Conservation (phyloP, 1,140 invertebrate genomes). For the Saccostrea cuccullata region DNA sequence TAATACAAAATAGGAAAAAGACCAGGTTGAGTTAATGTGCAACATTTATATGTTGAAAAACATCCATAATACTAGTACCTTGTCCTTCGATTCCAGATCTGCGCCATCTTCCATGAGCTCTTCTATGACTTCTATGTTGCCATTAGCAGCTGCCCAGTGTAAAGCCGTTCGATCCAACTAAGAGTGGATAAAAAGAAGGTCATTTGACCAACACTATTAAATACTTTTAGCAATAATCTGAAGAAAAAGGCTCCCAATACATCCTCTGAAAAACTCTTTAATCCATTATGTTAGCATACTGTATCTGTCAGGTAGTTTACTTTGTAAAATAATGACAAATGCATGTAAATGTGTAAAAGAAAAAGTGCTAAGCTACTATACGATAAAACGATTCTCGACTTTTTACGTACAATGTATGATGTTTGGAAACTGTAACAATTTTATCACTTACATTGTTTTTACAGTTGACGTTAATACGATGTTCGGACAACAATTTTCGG, state of each 20-base stretch:
- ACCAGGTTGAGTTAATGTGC: no score
- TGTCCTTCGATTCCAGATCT: constrained; percentile 74
- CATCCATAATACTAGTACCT: constrained; percentile 65
- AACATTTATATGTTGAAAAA: neutral
- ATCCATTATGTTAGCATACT: no score
- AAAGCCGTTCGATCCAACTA: constrained; percentile 76
- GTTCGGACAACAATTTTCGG: constrained; percentile 69
- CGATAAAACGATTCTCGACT: neutral
- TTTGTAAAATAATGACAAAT: no score
- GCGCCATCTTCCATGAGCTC: constrained; percentile 70
- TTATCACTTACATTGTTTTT: constrained; percentile 75
- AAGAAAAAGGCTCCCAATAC: no score
- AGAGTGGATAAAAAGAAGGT: neutral
- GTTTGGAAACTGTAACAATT: neutral
- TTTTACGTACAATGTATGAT: neutral
- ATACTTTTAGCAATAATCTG: no score
- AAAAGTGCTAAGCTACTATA: no score
- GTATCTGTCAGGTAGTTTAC: no score
- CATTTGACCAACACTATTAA: no score
- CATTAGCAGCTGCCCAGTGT: constrained; percentile 77
- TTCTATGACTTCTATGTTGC: constrained; percentile 71
- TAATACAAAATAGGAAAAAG: no score
- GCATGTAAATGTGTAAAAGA: no score
- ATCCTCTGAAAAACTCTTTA: no score
- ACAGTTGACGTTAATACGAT: constrained; percentile 75